These are phyloP conservation scores for Meloidogyne chitwoodi DNA, from an alignment of 1,140 invertebrate genomes.

Conservation along the genomic window DNA sequence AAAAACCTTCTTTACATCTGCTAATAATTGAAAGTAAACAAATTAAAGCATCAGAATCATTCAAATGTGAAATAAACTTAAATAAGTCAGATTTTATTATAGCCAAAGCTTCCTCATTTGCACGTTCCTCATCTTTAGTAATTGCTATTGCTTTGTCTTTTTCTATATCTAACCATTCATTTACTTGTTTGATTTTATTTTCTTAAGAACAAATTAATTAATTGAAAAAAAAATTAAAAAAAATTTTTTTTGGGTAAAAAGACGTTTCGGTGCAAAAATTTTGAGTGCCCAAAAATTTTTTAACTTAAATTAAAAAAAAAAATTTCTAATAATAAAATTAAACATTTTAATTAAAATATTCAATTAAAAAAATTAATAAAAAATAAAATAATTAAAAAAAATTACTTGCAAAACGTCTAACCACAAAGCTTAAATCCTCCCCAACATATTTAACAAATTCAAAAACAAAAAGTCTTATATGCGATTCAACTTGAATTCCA, in stretches of 20 bases:
- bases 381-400: not conserved
- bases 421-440: not conserved
- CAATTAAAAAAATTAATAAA: no score
- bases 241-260: not conserved
- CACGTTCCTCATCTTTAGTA: not conserved
- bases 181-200: not conserved
- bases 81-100: not conserved
- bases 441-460: conserved; percentile 1
- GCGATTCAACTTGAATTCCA: conserved; percentile 3
- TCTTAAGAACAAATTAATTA: no score
- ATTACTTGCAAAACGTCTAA: not conserved
- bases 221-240: not conserved
- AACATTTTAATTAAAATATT: no score
- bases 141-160: not conserved
- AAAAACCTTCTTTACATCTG: not conserved
- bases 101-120: not conserved
- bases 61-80: not conserved
- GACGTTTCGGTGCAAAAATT: no score
- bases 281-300: no score
- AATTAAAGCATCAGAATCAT: not conserved
- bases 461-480: not conserved
- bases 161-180: not conserved
- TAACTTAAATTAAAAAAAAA: no score
- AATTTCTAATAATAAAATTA: no score
- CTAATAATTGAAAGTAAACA: not conserved